Percentiles rank a stretch among this genome's conserved stretches.
Evolutionary conservation across 2,888 invertebrate species (phyloP).

Genomic region (Drosophila maculinotata): DNA sequence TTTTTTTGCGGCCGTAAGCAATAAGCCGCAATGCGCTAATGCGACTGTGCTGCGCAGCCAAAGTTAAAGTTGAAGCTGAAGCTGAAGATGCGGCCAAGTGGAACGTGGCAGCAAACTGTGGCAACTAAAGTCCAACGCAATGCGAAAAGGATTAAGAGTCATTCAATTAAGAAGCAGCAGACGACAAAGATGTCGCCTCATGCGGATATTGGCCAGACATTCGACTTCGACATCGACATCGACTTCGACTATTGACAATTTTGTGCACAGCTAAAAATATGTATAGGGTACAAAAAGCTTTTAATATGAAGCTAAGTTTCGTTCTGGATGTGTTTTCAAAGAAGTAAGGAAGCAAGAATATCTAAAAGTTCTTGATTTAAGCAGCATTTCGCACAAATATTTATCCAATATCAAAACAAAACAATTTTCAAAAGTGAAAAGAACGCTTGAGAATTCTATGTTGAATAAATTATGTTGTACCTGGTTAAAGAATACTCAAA

Average conservation of each 20-base stretch:
- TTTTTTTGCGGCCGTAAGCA: constrained; percentile 61
- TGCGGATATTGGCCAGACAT: constrained; percentile 38
- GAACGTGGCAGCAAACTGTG: constrained; percentile 35
- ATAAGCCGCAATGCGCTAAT: constrained; percentile 77
- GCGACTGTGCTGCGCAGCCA: constrained; percentile 45
- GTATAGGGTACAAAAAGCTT: too few relatives aligned
- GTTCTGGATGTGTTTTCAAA: too few relatives aligned
- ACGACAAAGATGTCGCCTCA: constrained; percentile 41
- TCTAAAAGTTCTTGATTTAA: too few relatives aligned
- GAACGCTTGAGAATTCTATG: too few relatives aligned
- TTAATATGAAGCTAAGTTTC: too few relatives aligned
- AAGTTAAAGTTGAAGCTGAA: constrained; percentile 16
- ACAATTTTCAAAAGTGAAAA: too few relatives aligned
- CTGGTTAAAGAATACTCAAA: too few relatives aligned
- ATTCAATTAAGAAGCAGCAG: constrained; percentile 71
- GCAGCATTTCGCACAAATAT: too few relatives aligned
- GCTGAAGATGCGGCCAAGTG: constrained; percentile 53
- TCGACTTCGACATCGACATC: constrained; percentile 9
- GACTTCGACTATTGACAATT: constrained; percentile 43
- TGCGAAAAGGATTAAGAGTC: constrained; percentile 82
- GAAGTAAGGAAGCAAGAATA: too few relatives aligned
- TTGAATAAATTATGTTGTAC: too few relatives aligned
- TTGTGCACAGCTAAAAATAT: not conserved
- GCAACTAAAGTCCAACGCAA: constrained; percentile 78
- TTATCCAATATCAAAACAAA: too few relatives aligned